phyloP scores from a whole-genome alignment of 2,888 invertebrate species.

The Lycia hirtaria region DNA sequence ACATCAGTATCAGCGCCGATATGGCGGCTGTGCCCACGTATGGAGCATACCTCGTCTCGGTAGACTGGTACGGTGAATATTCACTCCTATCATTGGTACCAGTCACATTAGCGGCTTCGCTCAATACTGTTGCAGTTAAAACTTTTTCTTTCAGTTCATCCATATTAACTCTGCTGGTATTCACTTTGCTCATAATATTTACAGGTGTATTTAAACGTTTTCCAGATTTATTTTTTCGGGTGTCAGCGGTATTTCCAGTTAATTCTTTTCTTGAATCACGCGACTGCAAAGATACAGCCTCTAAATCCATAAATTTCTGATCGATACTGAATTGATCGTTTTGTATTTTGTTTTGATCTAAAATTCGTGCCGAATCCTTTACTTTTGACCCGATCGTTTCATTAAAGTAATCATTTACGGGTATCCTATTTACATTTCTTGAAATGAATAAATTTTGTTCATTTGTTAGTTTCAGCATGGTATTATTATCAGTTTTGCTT shows the following conservation, averaged over 20 bases:
- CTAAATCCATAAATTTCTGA: conserved; percentile 66
- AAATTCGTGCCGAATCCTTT: conserved; percentile 63
- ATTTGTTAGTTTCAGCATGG: conserved; percentile 42
- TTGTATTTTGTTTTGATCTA: conserved; percentile 69
- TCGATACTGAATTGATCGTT: conserved; percentile 67
- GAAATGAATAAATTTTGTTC: conserved; percentile 47
- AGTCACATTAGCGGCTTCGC: conserved; percentile 52
- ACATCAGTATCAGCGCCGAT: conserved; percentile 81
- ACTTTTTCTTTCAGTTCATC: conserved; percentile 47
- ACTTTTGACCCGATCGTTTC: conserved; percentile 61
- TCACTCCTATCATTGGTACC: conserved; percentile 67
- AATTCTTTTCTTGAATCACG: conserved; percentile 52
- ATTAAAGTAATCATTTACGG: conserved; percentile 60
- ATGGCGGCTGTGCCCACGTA: conserved; percentile 86
- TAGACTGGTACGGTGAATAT: conserved; percentile 70
- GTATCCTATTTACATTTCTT: conserved; percentile 58
- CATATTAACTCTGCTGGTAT: conserved; percentile 27
- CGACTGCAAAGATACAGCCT: conserved; percentile 49
- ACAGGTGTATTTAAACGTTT: conserved; percentile 73
- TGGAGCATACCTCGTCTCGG: conserved; percentile 64
- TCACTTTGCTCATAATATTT: conserved; percentile 49
- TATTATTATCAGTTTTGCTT: conserved; percentile 36
- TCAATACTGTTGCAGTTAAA: conserved; percentile 48
- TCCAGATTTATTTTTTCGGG: conserved; percentile 59
- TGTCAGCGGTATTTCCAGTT: conserved; percentile 46